Percentiles rank a stretch among this genome's conserved stretches.
These are phyloP conservation scores for Heliornis fulica DNA, from an alignment of 2,113 vertebrate genomes.

Conservation along the genomic window DNA sequence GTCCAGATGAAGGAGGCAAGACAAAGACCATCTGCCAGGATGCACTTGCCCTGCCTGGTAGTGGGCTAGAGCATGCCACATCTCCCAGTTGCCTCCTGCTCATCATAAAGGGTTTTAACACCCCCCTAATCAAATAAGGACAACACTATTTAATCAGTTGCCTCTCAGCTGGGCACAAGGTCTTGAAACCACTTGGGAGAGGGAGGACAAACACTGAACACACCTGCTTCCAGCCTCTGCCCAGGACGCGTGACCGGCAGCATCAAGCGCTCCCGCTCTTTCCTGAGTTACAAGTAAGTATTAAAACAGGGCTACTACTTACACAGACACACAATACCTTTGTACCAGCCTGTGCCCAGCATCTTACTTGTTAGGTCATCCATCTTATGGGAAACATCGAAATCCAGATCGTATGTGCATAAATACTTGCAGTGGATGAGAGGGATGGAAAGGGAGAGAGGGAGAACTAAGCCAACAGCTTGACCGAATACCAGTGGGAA, in stretches of 20 bases:
- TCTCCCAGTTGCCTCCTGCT: not conserved
- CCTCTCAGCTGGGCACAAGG: not conserved
- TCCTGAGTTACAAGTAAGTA: not conserved
- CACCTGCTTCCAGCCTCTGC: not conserved
- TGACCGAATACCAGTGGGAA: not conserved
- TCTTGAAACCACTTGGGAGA: not conserved
- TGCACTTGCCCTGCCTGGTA: not conserved
- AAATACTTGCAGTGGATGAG: not conserved
- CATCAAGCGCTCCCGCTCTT: accelerated
- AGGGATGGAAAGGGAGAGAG: not conserved
- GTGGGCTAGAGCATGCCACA: not conserved
- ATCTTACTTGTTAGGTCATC: not conserved
- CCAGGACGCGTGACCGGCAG: accelerated
- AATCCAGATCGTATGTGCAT: not conserved
- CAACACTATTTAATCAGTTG: not conserved
- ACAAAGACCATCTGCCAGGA: accelerated
- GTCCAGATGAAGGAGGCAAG: not conserved
- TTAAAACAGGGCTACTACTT: not conserved
- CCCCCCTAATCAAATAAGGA: not conserved
- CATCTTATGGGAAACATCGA: not conserved
- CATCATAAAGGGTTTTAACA: not conserved
- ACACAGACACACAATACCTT: accelerated
- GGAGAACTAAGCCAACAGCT: not conserved
- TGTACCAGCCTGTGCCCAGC: not conserved
- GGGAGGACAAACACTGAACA: not conserved